These are phyloP conservation scores for Cyrtonyx montezumae DNA, from an alignment of 2,113 vertebrate species.

Conservation along the genomic window DNA sequence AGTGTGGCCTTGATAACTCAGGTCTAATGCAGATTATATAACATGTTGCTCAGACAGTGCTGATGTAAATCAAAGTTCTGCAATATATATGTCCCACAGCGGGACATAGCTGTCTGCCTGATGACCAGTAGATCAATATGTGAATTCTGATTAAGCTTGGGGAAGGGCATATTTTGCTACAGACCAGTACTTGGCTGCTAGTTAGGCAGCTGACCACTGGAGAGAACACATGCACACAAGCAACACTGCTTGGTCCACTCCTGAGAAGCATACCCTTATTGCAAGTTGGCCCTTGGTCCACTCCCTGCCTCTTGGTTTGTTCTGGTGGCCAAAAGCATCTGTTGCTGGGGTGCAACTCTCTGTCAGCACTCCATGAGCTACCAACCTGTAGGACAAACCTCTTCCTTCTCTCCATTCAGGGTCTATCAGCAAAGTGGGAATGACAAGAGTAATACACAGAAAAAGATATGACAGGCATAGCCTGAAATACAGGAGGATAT, in stretches of 20 bases:
- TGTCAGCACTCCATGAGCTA: background rate
- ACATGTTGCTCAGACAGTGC: background rate
- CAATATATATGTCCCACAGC: background rate
- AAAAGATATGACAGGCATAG: background rate
- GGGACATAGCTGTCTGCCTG: background rate
- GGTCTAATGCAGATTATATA: background rate
- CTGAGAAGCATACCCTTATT: accelerated
- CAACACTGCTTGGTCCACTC: background rate
- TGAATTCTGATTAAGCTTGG: background rate
- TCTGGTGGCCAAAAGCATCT: background rate
- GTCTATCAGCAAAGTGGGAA: background rate
- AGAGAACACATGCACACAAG: accelerated
- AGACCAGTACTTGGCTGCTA: background rate
- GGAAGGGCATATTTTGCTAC: background rate
- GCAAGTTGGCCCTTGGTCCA: accelerated
- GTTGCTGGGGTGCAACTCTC: background rate
- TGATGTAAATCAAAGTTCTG: background rate
- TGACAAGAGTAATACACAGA: background rate
- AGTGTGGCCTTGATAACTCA: background rate
- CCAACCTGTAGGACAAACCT: background rate
- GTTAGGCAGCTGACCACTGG: background rate
- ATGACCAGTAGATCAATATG: background rate
- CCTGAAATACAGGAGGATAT: background rate
- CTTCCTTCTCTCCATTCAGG: background rate
- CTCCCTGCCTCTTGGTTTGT: background rate